Conservation (phyloP, 2,797 vertebrate genomes). For the Hydrolagus colliei region DNA sequence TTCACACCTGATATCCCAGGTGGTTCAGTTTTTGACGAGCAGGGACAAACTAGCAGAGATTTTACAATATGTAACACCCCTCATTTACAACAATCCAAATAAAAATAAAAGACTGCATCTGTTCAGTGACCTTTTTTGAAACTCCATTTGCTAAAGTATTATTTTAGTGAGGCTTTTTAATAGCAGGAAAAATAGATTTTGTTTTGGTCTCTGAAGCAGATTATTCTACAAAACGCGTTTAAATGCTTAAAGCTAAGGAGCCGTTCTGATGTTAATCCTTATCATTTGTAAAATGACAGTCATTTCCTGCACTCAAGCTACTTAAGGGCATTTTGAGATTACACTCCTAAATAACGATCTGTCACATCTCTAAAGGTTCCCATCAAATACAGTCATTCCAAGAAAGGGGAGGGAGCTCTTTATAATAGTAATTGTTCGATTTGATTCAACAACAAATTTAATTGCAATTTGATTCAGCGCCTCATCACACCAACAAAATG, state of each 20-base stretch:
- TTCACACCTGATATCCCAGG: too few relatives aligned
- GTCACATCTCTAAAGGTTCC: not conserved
- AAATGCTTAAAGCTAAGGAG: not conserved
- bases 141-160: not conserved
- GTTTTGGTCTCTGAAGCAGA: not conserved
- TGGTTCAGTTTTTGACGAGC: too few relatives aligned
- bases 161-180: not conserved
- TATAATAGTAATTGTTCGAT: not conserved
- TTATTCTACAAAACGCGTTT: not conserved
- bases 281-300: not conserved
- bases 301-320: not conserved
- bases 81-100: too few relatives aligned
- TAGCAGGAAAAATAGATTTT: not conserved
- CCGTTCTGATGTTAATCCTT: not conserved
- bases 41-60: too few relatives aligned
- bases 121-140: not conserved
- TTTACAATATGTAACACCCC: too few relatives aligned
- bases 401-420: not conserved
- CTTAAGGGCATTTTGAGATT: not conserved
- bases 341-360: not conserved
- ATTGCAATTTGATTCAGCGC: too few relatives aligned
- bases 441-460: too few relatives aligned
- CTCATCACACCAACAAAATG: too few relatives aligned
- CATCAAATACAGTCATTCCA: not conserved
- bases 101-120: not conserved